Evolutionary conservation across 92 coral and sea anemone species (phyloP).

Genomic region (Epizoanthus illoricatus): DNA sequence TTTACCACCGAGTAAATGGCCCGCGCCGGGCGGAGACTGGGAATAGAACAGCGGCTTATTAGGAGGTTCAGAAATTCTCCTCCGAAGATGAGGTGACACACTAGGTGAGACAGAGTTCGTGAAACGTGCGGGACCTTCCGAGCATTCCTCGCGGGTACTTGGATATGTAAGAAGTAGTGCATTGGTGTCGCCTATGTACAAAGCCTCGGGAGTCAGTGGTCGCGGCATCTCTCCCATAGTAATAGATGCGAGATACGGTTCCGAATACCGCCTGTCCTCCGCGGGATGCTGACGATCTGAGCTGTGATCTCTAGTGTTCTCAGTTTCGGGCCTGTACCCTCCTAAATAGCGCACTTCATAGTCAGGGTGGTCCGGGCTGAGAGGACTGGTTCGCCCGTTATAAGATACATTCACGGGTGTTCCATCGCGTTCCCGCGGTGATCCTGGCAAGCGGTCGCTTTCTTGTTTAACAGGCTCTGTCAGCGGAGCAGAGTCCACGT

Average conservation of each 20-base stretch:
- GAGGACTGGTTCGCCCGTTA: conserved; percentile 21
- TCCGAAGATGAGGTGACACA: conserved; percentile 50
- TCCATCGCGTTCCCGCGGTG: conserved; percentile 6
- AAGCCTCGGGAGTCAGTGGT: conserved; percentile 31
- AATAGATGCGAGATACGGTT: conserved; percentile 38
- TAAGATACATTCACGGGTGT: conserved; percentile 14
- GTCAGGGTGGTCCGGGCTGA: conserved; percentile 45
- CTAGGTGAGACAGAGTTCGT: conserved; percentile 51
- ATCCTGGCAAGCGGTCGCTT: conserved; percentile 2
- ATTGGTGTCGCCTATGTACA: conserved; percentile 14
- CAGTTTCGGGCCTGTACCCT: conserved; percentile 67
- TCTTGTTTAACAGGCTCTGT: conserved; percentile 5
- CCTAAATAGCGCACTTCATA: conserved; percentile 79
- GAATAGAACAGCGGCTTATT: conserved; percentile 24
- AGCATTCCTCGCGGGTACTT: conserved; percentile 28
- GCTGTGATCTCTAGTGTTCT: background rate
- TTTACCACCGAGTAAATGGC: conserved; percentile 44
- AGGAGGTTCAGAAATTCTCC: conserved; percentile 54
- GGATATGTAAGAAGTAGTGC: conserved; percentile 13
- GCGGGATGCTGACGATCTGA: background rate
- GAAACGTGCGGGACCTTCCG: conserved; percentile 18
- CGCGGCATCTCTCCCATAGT: conserved; percentile 27
- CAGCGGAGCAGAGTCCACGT: conserved; percentile 33
- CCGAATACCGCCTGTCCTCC: conserved; percentile 11
- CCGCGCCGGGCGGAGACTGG: conserved; percentile 44